Evolutionary conservation across 2,113 vertebrate species (phyloP).

Genomic region (Delphinus delphis): DNA sequence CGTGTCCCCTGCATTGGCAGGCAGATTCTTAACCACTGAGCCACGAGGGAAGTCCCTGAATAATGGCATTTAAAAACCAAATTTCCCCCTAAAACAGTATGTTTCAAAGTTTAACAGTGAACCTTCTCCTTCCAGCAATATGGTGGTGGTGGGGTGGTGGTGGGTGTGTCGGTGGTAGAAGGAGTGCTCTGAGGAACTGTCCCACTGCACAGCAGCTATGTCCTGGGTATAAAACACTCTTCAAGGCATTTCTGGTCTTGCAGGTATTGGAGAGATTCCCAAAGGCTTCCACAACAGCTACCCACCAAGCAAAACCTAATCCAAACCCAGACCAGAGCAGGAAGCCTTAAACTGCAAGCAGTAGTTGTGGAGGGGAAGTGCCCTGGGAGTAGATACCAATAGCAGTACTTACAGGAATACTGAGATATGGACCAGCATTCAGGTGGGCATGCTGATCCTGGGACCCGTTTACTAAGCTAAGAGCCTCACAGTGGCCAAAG

Average conservation of each 20-base stretch:
- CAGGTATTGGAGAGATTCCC: constrained; percentile 9
- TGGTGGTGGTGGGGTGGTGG: neutral
- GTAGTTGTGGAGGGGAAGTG: neutral
- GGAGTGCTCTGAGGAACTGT: neutral
- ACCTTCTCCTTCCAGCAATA: neutral
- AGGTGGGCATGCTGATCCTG: neutral
- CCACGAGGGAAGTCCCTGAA: too few species aligned
- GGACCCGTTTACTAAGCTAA: neutral
- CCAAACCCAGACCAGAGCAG: neutral
- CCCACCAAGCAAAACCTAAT: neutral
- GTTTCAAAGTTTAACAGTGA: constrained; percentile 13
- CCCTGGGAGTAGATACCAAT: neutral
- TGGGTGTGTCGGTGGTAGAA: neutral
- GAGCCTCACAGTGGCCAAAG: neutral
- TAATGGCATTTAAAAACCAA: neutral
- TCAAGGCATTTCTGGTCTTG: constrained; percentile 17
- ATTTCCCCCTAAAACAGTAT: neutral
- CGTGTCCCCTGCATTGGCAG: too few species aligned
- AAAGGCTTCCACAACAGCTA: neutral
- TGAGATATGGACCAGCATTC: neutral
- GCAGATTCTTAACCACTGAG: too few species aligned
- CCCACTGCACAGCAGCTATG: neutral
- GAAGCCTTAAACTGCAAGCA: neutral
- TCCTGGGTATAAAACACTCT: neutral
- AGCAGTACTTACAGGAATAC: neutral